Percentiles rank a stretch among this genome's conserved stretches.
phyloP scores from a whole-genome alignment of 2,113 vertebrate species.

The Rhegmatorhina hoffmannsi region DNA sequence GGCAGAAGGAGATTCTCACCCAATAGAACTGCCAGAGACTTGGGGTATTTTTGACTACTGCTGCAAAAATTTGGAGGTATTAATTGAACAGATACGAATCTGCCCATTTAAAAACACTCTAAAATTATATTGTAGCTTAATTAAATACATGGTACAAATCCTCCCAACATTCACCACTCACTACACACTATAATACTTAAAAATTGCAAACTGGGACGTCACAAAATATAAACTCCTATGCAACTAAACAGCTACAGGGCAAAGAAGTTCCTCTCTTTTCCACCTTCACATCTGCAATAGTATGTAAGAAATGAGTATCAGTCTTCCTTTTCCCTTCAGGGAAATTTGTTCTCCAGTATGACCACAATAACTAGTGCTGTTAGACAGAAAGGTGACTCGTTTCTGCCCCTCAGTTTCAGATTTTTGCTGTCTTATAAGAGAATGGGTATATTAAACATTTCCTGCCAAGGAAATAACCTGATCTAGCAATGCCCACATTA shows the following conservation, averaged over 20 bases:
- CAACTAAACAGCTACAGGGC: background rate
- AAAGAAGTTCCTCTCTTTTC: background rate
- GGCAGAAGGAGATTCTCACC: background rate
- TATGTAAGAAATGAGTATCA: background rate
- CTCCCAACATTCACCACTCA: background rate
- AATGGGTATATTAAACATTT: background rate
- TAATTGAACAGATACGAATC: background rate
- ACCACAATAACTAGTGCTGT: background rate
- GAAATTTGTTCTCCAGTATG: background rate
- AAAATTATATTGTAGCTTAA: background rate
- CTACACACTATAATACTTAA: background rate
- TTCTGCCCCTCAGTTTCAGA: background rate
- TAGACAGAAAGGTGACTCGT: background rate
- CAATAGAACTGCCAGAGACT: background rate
- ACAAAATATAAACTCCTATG: background rate
- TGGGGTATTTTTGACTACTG: background rate
- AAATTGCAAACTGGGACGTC: background rate
- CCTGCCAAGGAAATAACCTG: background rate
- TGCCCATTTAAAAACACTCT: background rate
- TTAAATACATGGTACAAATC: background rate
- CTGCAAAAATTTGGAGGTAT: background rate
- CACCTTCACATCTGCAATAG: background rate
- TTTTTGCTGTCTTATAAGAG: background rate
- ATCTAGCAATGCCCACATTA: background rate
- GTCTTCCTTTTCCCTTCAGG: background rate